Evolutionary conservation across 2,888 invertebrate genomes (phyloP).

Genomic region (Tetropium fuscum): DNA sequence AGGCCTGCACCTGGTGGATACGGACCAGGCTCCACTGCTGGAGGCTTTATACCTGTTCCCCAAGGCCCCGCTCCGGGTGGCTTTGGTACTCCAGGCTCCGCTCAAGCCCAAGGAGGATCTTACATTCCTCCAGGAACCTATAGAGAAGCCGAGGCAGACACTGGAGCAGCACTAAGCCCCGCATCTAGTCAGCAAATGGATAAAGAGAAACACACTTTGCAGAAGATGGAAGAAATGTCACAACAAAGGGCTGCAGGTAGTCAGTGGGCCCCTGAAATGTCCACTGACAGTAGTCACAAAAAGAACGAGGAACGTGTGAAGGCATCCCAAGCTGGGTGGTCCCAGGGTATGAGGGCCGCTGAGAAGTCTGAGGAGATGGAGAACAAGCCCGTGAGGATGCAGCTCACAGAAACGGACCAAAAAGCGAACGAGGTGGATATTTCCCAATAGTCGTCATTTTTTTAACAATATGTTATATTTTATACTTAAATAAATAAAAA

Average conservation of each 20-base stretch:
- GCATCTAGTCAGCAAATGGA: constrained; percentile 20
- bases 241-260: constrained; percentile 41
- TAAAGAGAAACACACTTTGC: constrained; percentile 52
- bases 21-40: too few species aligned
- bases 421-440: constrained; percentile 15
- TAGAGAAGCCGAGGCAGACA: constrained; percentile 46
- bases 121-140: constrained; percentile 48
- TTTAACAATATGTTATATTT: not conserved
- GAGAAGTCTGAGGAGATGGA: not conserved
- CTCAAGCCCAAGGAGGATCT: not conserved
- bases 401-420: not conserved
- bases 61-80: too few species aligned
- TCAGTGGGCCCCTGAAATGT: constrained; percentile 16
- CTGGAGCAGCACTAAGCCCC: not conserved
- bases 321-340: not conserved
- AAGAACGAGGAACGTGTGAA: constrained; percentile 7
- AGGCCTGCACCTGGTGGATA: too few species aligned
- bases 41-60: too few species aligned
- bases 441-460: not conserved
- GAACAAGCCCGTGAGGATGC: not conserved
- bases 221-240: constrained; percentile 51
- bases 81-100: not conserved
- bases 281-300: not conserved
- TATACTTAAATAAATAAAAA: not conserved
- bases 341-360: not conserved